A percentile compares a stretch with the other conserved stretches of the same genome.
Evolutionary conservation across 2,888 invertebrate genomes (phyloP).

Genomic region (Uloborus plumipes): DNA sequence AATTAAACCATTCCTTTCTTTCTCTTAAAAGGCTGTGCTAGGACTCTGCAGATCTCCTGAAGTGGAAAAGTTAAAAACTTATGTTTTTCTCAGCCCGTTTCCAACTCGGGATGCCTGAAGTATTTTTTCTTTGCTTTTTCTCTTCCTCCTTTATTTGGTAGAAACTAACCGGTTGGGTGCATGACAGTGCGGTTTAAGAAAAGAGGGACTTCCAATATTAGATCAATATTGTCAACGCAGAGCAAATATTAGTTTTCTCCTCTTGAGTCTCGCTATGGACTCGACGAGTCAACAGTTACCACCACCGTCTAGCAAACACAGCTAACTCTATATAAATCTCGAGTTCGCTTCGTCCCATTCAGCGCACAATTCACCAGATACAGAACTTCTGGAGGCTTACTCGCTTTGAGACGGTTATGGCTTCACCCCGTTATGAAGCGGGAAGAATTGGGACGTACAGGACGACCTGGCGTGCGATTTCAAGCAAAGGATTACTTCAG

Average conservation of each 20-base stretch:
- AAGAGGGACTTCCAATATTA: slow-evolving; percentile 63
- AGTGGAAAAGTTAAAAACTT: slow-evolving; percentile 33
- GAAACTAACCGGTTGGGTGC: slow-evolving; percentile 60
- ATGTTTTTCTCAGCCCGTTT: slow-evolving; percentile 42
- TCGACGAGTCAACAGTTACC: slow-evolving; percentile 63
- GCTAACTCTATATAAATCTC: slow-evolving; percentile 63
- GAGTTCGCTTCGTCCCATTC: slow-evolving; percentile 36
- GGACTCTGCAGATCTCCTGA: slow-evolving; percentile 21
- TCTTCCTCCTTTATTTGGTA: slow-evolving; percentile 25
- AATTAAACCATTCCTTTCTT: slow-evolving; percentile 28
- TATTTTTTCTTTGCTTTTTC: slow-evolving; percentile 33
- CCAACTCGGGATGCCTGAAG: slow-evolving; percentile 40
- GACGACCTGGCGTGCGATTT: too few species aligned
- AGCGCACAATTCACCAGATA: slow-evolving; percentile 56
- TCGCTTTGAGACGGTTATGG: too few species aligned
- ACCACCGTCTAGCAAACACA: slow-evolving; percentile 60
- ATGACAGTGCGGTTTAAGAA: slow-evolving; percentile 61
- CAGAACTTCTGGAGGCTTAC: slow-evolving; percentile 30
- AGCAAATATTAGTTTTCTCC: slow-evolving; percentile 65
- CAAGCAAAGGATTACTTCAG: too few species aligned
- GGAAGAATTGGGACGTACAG: too few species aligned
- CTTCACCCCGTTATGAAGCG: too few species aligned
- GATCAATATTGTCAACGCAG: slow-evolving; percentile 65
- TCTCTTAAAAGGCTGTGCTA: neutral
- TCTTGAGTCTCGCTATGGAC: slow-evolving; percentile 59